Evolutionary conservation across 2,113 vertebrate species (phyloP), one percentile per base, ranked within the genome.

Genomic region (Burhinus oedicnemus): DNA sequence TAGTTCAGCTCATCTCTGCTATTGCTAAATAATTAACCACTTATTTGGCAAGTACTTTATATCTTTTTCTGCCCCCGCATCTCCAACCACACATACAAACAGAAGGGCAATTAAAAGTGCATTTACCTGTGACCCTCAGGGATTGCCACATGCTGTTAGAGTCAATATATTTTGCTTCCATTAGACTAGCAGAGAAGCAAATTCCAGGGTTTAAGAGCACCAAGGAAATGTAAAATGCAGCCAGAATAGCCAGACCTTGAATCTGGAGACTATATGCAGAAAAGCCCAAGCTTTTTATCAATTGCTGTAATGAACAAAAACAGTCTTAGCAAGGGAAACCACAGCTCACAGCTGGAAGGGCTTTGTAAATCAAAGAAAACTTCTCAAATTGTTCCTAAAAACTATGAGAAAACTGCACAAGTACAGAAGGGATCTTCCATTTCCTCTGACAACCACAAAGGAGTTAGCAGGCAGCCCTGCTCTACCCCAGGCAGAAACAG

Each of bases 1-100:
- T 49, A 0, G 1, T 94, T 89, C 70, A 85, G 45, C 40, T 86
- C 60, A 83, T 76, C 32, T 91, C 64, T 86, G 51, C 54, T 77
- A 42, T 68, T 94, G 36, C 70, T 96, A 80, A 95, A 94, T 95
- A 94, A 93, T 96, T 89, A 80, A 95, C n/a, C 38, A 70, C 29
- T 87, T 96, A 62, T 66, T 94, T 91, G 77, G 58, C 49, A 83
- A 91, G 66, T 60, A 51, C 36, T 94, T 92, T 58, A 15, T n/a
- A 66, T 64, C 9, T 71, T 93, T 70, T 64, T 3, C 2, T 51
- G 47, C 68, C 52, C 40, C 44, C 75, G 80, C 34, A 45, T 65
- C 44, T 89, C 83, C 55, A 89, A 66, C 32, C 22, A 80, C 17
- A 57, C 25, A 38, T 38, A 58, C 38, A 95, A 94, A 84, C 20